Conservation (phyloP, 2,888 invertebrate genomes). For the Troides oblongomaculatus region DNA sequence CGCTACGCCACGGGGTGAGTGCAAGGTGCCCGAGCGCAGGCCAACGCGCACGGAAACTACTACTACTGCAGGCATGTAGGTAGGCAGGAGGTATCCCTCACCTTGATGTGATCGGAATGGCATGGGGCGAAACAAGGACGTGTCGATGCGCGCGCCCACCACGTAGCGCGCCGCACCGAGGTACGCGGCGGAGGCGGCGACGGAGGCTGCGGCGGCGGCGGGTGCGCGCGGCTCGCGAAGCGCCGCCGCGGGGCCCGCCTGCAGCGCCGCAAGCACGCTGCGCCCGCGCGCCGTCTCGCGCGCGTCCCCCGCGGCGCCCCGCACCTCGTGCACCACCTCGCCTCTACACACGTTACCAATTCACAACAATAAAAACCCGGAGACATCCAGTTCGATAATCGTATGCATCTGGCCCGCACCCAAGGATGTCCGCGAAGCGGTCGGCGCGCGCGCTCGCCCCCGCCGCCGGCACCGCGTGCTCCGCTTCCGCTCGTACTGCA, state of each 20-base stretch:
- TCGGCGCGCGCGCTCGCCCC: conserved; percentile 52
- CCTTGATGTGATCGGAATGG: conserved; percentile 62
- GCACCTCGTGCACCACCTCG: conserved; percentile 48
- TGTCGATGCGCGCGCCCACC: conserved; percentile 81
- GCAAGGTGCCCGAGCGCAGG: too few species aligned
- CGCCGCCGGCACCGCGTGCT: conserved; percentile 30
- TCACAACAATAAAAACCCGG: neutral
- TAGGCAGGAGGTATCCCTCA: conserved; percentile 32
- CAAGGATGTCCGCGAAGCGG: conserved; percentile 86
- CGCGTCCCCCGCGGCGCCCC: conserved; percentile 31
- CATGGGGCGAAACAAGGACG: conserved; percentile 67
- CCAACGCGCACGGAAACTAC: neutral
- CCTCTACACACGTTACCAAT: conserved; percentile 45
- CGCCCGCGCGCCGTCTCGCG: conserved; percentile 30
- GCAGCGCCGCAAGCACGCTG: conserved; percentile 33
- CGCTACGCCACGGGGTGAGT: too few species aligned
- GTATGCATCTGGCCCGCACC: conserved; percentile 69
- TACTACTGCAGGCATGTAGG: neutral
- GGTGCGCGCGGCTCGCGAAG: conserved; percentile 32
- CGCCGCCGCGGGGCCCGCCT: conserved; percentile 28
- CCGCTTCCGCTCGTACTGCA: conserved; percentile 49
- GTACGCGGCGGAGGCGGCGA: conserved; percentile 82
- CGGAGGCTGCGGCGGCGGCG: conserved; percentile 75
- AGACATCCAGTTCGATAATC: too few species aligned
- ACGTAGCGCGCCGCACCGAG: conserved; percentile 89